Conservation (phyloP, 2,888 invertebrate species). For the Geophilus truncorum region DNA sequence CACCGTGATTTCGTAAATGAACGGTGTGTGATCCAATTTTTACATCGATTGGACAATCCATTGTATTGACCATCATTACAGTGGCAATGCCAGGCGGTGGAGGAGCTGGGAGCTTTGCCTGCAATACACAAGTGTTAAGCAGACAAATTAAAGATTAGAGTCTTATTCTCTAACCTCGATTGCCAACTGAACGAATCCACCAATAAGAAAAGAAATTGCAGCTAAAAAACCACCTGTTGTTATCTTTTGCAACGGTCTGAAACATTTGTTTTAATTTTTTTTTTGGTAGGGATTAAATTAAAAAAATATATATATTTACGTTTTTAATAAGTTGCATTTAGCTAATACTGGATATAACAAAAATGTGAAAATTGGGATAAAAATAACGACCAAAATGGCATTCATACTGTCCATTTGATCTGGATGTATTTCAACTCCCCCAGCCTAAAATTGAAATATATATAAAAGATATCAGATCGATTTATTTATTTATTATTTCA, state of each 20-base stretch:
- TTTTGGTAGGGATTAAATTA: conserved; percentile 40
- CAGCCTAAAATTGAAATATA: background rate
- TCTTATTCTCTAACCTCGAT: too few relatives aligned
- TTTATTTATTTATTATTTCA: too few relatives aligned
- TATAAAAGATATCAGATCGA: too few relatives aligned
- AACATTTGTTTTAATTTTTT: background rate
- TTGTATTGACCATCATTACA: background rate
- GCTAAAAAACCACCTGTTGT: conserved; percentile 53
- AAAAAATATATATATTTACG: conserved; percentile 39
- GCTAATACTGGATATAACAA: conserved; percentile 49
- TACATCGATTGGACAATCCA: background rate
- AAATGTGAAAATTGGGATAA: conserved; percentile 43
- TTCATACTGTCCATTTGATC: conserved; percentile 43
- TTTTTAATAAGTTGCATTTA: conserved; percentile 47
- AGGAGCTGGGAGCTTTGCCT: background rate
- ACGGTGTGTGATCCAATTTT: background rate
- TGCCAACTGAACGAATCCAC: conserved; percentile 51
- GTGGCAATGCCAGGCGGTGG: background rate
- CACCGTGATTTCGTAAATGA: background rate
- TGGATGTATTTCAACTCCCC: conserved; percentile 46
- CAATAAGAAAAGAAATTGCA: conserved; percentile 52
- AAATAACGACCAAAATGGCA: background rate
- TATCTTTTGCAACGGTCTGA: conserved; percentile 53
- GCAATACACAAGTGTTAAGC: background rate
- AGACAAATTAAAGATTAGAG: too few relatives aligned